Conservation (phyloP, 2,113 vertebrate species). For the Aptenodytes forsteri region DNA sequence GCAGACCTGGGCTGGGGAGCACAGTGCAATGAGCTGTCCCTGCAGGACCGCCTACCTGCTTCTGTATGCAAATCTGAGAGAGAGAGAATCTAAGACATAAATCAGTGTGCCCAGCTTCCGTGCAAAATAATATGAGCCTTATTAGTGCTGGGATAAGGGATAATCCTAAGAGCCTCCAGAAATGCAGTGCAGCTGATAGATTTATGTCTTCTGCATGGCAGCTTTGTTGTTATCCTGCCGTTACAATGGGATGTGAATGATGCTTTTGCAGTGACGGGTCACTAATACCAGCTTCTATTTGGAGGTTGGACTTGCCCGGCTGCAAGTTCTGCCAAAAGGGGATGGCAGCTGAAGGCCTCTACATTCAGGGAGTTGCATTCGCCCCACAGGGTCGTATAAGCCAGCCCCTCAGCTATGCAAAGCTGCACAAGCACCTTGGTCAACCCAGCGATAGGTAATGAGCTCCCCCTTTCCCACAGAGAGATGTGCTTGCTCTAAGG, state of each 20-base stretch:
- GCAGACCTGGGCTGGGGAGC: not conserved
- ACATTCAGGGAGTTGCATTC: not conserved
- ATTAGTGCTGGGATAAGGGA: not conserved
- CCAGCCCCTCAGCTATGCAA: not conserved
- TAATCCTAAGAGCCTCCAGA: not conserved
- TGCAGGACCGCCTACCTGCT: not conserved
- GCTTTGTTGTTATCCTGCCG: not conserved
- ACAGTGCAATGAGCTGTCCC: not conserved
- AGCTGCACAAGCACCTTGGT: not conserved
- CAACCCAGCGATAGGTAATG: accelerated
- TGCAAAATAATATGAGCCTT: not conserved
- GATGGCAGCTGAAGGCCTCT: not conserved
- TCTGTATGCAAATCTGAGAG: not conserved
- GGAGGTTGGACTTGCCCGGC: not conserved
- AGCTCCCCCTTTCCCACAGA: not conserved
- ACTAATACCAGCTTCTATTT: not conserved
- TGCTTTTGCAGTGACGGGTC: not conserved
- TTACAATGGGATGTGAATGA: not conserved
- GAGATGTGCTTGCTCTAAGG: not conserved
- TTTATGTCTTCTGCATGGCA: not conserved
- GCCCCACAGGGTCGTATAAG: not conserved
- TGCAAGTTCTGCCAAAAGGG: not conserved
- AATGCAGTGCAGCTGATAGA: not conserved
- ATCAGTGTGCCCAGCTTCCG: not conserved
- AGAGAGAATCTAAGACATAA: not conserved